Evolutionary conservation across 2,113 vertebrate genomes (phyloP), one percentile per base, ranked within the genome.

Genomic region (Epinephelus cyanopodus): DNA sequence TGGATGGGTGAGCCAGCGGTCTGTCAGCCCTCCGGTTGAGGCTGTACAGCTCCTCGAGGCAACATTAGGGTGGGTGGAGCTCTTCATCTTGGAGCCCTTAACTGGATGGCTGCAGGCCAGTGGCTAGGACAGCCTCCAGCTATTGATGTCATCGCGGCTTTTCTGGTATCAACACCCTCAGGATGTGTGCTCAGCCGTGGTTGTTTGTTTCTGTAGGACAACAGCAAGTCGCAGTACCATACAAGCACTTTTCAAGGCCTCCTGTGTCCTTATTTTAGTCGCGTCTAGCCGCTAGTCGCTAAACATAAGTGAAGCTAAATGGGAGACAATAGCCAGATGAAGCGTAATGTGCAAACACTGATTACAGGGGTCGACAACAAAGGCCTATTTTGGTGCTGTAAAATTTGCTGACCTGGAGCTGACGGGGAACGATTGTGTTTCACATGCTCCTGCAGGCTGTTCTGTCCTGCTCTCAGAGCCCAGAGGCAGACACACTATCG

Each of bases 361-460:
- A 88, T 86, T 85, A 76, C 76, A 81, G 78, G 64, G 77, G 81
- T 82, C 37, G 64, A 76, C 79, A 77, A 78, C 80, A 88, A 87
- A 86, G 79, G 37, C 70, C 81, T 88, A 89, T 91, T 92, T 92
- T 71, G 33, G 69, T 88, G 84, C 74, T 74, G 63, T 79, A 62
- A 90, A 94, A 93, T 84, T 82, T 89, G 92, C 91, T 94, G 87
- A 87, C 79, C 90, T 61, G 87, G 52, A 91, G 93, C 93, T 92
- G 93, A 89, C 72, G 71, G 85, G 71, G 83, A 75, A 84, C 50
- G 92, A 94, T 94, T 92, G 90, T 93, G 94, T 95, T 95, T 93
- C 93, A 90, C 91, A 84, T 80, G 84, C 90, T 92, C 76, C 90
- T 90, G 89, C 92, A 92, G 84, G 80, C 85, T 65, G 27, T 62